Percentiles rank a stretch among this genome's conserved stretches.
Evolutionary conservation across 2,797 vertebrate species (phyloP).

Genomic region (Pseudochirops cupreus): DNA sequence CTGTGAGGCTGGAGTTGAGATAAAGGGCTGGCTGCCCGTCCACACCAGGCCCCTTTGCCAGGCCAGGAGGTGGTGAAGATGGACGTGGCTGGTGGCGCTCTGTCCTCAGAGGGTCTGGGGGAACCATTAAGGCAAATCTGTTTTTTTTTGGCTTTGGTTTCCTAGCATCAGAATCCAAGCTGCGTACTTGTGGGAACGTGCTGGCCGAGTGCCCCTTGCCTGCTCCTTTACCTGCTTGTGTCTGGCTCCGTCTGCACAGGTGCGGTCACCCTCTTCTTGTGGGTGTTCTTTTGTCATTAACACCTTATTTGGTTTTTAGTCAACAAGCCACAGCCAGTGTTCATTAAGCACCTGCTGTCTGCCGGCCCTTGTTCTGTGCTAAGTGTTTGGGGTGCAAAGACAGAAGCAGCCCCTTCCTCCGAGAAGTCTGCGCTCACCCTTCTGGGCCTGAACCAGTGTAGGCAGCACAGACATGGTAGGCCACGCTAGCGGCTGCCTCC

Average conservation of each 20-base stretch:
- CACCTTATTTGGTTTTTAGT: neutral
- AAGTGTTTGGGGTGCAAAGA: neutral
- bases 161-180: neutral
- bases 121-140: neutral
- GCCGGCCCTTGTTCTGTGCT: neutral
- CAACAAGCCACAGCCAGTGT: neutral
- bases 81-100: accelerated
- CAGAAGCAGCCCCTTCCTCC: neutral
- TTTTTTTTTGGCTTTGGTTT: neutral
- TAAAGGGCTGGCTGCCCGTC: neutral
- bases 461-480: neutral
- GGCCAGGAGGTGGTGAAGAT: neutral
- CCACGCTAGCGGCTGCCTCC: neutral
- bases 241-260: neutral
- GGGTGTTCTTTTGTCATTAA: neutral
- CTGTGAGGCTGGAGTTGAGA: neutral
- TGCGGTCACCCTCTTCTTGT: too few species aligned
- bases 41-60: too few species aligned
- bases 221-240: neutral
- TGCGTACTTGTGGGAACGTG: neutral
- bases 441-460: neutral
- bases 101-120: neutral
- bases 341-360: neutral
- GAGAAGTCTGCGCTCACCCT: neutral
- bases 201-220: neutral